Base-by-base conservation (phyloP, 2,797 vertebrate genomes). In the Muscicapa striata region DNA sequence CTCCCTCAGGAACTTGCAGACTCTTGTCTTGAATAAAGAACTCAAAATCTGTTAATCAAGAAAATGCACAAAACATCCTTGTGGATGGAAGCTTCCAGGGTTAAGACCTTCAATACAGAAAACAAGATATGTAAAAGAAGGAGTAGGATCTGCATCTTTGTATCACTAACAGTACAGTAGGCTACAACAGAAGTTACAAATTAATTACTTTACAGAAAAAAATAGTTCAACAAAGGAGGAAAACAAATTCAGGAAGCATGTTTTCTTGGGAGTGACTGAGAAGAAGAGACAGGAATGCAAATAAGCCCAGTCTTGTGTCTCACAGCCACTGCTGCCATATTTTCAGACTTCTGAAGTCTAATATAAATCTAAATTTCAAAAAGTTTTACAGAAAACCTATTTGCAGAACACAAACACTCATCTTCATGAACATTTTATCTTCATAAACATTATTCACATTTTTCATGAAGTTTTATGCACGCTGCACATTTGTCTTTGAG, bases 11-110 rank as follows among this genome's bases (percentile, higher is more conserved):
- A 94, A 76, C 43, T 36, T 77, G 29, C 15, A 80, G 72, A 75
- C 40, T 79, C 48, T 55, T 22, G 23, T 74, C 46, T 62, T 75
- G n/a, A 93, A 91, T 74, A 72, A 92, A 77, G 38, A 87, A 87
- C 64, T 93, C 30, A 87, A 58, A 93, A 70, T 48, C 54, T 55
- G 54, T 68, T 93, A 89, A 89, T 79, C 75, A 92, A 74, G 61
- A 89, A 63, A 82, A 84, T 1, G 4, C 19, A 84, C 59, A 74
- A 83, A 87, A 55, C 0, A 1, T 32, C 57, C 24, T 57, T 87
- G 30, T 62, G 57, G 67, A 77, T 13, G 20, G 54, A 94, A 87
- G 72, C 20, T 92, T 79, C 24, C 52, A 64, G 22, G 23, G 43
- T 9, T 36, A 93, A 78, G 40, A 62, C 40, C 36, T 72, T 72